Conservation (phyloP, 2,888 invertebrate species). For the Habrosyne pyritoides region DNA sequence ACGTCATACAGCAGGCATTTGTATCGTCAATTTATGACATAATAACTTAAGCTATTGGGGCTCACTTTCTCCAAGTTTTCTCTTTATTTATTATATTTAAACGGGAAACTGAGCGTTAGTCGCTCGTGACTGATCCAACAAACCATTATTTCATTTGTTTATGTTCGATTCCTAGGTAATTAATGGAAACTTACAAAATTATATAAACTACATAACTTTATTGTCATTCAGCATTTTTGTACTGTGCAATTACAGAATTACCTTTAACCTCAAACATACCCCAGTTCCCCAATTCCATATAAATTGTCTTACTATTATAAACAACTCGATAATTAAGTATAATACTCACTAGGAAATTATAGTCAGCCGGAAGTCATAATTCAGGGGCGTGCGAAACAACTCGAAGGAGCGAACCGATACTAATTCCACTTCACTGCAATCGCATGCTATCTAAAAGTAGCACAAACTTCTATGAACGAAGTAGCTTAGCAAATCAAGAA, state of each 20-base stretch:
- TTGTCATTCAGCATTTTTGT: too few species aligned
- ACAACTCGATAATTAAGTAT: neutral
- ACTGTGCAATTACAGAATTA: too few species aligned
- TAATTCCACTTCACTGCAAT: neutral
- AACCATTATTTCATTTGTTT: neutral
- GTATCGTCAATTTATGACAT: neutral
- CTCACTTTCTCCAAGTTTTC: slow-evolving; percentile 1
- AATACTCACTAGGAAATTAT: neutral
- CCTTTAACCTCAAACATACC: neutral
- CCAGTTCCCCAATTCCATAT: neutral
- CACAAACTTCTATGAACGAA: neutral
- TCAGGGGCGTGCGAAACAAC: neutral
- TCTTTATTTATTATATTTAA: neutral
- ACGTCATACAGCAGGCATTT: slow-evolving; percentile 29
- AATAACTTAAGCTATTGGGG: neutral
- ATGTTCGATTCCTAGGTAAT: neutral
- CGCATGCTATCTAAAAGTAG: neutral
- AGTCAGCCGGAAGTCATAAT: neutral
- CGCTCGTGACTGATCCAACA: neutral
- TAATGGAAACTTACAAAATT: too few species aligned
- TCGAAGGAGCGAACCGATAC: neutral
- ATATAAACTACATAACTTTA: neutral
- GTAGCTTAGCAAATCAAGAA: neutral
- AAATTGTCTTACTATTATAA: neutral
- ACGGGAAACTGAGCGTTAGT: neutral